Percentiles rank a stretch among this genome's conserved stretches.
Evolutionary conservation across 2,888 invertebrate species (phyloP).

Genomic region (Carterocephalus palaemon): DNA sequence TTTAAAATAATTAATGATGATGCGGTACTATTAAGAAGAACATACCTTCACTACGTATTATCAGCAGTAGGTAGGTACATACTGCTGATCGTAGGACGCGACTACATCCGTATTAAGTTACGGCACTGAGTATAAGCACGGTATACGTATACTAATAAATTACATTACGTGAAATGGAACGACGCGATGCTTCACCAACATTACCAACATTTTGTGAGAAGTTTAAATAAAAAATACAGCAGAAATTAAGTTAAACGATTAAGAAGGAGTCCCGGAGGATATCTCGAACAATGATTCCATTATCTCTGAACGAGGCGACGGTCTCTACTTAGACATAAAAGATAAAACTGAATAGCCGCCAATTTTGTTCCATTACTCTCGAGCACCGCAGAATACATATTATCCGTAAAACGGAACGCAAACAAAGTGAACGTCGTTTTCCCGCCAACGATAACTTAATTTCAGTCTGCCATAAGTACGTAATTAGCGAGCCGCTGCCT

Average conservation of each 20-base stretch:
- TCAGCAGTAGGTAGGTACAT: too few species aligned
- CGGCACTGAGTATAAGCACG: too few species aligned
- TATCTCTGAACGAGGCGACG: slow-evolving; percentile 53
- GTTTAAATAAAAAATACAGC: slow-evolving; percentile 53
- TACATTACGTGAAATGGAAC: slow-evolving; percentile 27
- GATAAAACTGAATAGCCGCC: slow-evolving; percentile 72
- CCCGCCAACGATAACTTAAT: slow-evolving; percentile 78
- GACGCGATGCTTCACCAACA: slow-evolving; percentile 34
- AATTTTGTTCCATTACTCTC: slow-evolving; percentile 76
- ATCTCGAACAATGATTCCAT: slow-evolving; percentile 71
- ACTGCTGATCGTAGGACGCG: too few species aligned
- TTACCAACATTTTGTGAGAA: slow-evolving; percentile 34
- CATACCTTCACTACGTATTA: too few species aligned
- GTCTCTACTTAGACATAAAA: slow-evolving; percentile 58
- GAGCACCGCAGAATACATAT: slow-evolving; percentile 67
- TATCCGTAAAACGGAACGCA: slow-evolving; percentile 77
- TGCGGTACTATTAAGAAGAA: too few species aligned
- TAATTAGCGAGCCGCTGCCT: slow-evolving; percentile 79
- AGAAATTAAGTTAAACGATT: slow-evolving; percentile 71
- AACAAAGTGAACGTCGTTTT: slow-evolving; percentile 76
- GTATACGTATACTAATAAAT: too few species aligned
- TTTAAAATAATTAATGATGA: too few species aligned
- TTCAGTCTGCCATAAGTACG: slow-evolving; percentile 78
- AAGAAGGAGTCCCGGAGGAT: slow-evolving; percentile 61
- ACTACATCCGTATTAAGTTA: too few species aligned